Base-by-base conservation (phyloP, 2,113 vertebrate genomes). In the Gopherus evgoodei region DNA sequence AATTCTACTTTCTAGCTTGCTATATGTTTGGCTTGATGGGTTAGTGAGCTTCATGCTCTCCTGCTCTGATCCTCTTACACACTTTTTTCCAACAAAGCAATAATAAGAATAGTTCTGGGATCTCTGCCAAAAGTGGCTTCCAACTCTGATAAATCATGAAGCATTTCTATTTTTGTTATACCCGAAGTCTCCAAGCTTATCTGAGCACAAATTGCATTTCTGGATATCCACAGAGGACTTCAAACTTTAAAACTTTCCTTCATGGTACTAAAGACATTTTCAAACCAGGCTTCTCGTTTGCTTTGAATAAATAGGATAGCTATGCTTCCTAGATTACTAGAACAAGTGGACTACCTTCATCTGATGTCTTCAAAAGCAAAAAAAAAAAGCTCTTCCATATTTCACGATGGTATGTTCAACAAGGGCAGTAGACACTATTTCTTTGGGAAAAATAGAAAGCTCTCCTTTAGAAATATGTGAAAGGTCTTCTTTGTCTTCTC, bases 41-140 rank as follows among this genome's bases (percentile, higher is more conserved):
- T 91, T 95, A 42, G 75, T 87, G 78, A 96, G n/a, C 29, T 90
- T 97, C 87, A 75, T 94, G 83, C 54, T 96, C 69, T 93, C 69
- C 88, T 96, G 76, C 25, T 96, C 21, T 62, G 90, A 12, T 56
- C 29, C 25, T 90, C 87, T 94, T 62, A 72, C 21, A 7, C 52
- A 16, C n/a, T 87, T 94, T 95, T 93, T 97, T 83, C 88, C 94
- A 93, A 90, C 56, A 96, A 91, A 95, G 50, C 38, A 92, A 83
- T 83, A 90, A 89, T 94, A 95, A 91, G 94, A 96, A 82, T 69
- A 93, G 56, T 90, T 94, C 90, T 94, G 76, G 87, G 80, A 93
- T 82, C 95, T 97, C 95, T 95, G 56, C 91, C 89, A 92, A 44
- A 94, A 80, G 79, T 91, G 84, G 72, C 86, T 96, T 96, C 24